These are phyloP conservation scores for Lithophane leautieri DNA, from an alignment of 2,888 invertebrate species.

Conservation along the genomic window DNA sequence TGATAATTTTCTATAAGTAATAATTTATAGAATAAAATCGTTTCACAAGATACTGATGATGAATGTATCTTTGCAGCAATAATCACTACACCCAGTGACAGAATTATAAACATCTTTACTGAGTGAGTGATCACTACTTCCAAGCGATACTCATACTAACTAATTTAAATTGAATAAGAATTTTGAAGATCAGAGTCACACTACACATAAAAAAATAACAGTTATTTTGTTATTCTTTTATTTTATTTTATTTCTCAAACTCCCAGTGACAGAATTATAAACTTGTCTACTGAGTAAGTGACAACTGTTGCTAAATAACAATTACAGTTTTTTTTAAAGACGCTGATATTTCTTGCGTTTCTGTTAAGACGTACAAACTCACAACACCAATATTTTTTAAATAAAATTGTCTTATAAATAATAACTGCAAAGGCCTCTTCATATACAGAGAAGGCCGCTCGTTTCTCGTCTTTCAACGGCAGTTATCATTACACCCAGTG, in stretches of 20 bases:
- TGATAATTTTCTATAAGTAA: background rate
- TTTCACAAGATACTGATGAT: background rate
- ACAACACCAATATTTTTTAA: no score
- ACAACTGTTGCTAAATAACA: background rate
- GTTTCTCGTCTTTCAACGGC: no score
- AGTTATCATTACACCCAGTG: background rate
- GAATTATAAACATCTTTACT: conserved; percentile 52
- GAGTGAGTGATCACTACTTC: conserved; percentile 33
- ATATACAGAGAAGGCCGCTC: no score
- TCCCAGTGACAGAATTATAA: no score
- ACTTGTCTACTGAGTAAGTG: background rate
- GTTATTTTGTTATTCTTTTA: no score
- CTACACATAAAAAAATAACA: background rate
- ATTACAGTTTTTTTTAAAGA: no score
- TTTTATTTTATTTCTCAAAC: no score
- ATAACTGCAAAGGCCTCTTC: no score
- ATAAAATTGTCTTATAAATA: no score
- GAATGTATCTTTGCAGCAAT: background rate
- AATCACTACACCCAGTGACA: conserved; percentile 58
- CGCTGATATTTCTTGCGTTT: no score
- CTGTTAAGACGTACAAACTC: no score
- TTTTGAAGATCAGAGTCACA: background rate
- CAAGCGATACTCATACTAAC: background rate
- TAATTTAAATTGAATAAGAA: background rate
- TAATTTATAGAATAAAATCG: background rate